Evolutionary conservation across 2,113 vertebrate species (phyloP).

Genomic region (Dermatemys mawii): DNA sequence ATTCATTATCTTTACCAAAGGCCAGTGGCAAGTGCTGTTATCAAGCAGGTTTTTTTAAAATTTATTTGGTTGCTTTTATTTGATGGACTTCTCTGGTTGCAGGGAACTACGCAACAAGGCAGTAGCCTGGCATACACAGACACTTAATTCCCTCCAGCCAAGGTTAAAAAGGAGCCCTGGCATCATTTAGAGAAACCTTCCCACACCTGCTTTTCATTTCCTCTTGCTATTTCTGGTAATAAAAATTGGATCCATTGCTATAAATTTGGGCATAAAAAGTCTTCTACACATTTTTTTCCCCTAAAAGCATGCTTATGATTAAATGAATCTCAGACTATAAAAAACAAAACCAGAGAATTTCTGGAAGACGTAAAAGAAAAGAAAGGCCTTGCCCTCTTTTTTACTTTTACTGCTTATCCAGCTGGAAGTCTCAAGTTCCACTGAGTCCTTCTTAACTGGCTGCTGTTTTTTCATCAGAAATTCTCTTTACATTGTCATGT

Average conservation of each 20-base stretch:
- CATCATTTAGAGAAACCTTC: slow-evolving; percentile 75
- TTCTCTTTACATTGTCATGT: neutral
- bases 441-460: slow-evolving; percentile 15
- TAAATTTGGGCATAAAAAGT: slow-evolving; percentile 71
- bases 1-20: slow-evolving; percentile 51
- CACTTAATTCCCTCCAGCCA: slow-evolving; percentile 52
- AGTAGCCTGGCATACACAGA: slow-evolving; percentile 53
- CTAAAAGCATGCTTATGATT: slow-evolving; percentile 70
- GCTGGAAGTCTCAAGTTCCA: slow-evolving; percentile 27
- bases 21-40: slow-evolving; percentile 43
- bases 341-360: slow-evolving; percentile 59
- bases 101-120: slow-evolving; percentile 35
- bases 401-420: slow-evolving; percentile 6
- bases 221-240: slow-evolving; percentile 81
- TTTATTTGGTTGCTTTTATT: slow-evolving; percentile 56
- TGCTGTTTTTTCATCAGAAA: slow-evolving; percentile 12
- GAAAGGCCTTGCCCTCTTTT: neutral
- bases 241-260: slow-evolving; percentile 74
- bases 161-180: slow-evolving; percentile 74
- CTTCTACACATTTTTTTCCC: slow-evolving; percentile 67
- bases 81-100: slow-evolving; percentile 60
- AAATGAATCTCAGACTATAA: slow-evolving; percentile 64
- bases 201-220: slow-evolving; percentile 84
- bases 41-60: slow-evolving; percentile 40
- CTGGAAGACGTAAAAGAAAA: slow-evolving; percentile 50